A percentile compares a stretch with the other conserved stretches of the same genome.
phyloP scores from a whole-genome alignment of 2,888 invertebrate genomes.

The Parelbella ahira region DNA sequence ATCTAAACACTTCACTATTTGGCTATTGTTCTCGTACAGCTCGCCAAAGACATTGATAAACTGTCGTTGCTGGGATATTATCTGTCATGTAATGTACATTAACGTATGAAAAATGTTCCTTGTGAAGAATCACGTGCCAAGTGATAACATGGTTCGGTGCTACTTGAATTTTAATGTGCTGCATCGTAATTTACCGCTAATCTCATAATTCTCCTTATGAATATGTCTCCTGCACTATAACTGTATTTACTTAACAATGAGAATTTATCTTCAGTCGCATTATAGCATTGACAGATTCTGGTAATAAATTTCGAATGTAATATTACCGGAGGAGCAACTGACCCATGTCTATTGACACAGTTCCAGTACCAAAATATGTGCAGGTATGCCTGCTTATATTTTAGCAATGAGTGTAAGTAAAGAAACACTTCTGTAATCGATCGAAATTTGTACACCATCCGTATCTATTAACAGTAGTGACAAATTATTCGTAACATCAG shows the following conservation, averaged over 20 bases:
- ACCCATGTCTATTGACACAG: too few species aligned
- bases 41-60: slow-evolving; percentile 18
- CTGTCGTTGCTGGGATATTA: slow-evolving; percentile 15
- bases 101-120: neutral
- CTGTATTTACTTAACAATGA: neutral
- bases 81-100: slow-evolving; percentile 14
- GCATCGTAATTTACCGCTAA: slow-evolving; percentile 1
- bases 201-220: neutral
- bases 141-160: slow-evolving; percentile 4
- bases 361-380: too few species aligned
- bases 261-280: slow-evolving; percentile 1
- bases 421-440: too few species aligned
- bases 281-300: neutral
- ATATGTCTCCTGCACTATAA: slow-evolving; percentile 1
- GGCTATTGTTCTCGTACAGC: slow-evolving; percentile 14
- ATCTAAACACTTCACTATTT: too few species aligned
- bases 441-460: too few species aligned
- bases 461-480: too few species aligned
- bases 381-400: too few species aligned
- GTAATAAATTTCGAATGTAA: too few species aligned
- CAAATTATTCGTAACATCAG: too few species aligned
- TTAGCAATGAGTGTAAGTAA: too few species aligned
- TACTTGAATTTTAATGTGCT: slow-evolving; percentile 6
- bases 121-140: slow-evolving; percentile 15
- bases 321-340: too few species aligned